Conservation (phyloP, 1,140 invertebrate species). For the Caerostris extrusa region DNA sequence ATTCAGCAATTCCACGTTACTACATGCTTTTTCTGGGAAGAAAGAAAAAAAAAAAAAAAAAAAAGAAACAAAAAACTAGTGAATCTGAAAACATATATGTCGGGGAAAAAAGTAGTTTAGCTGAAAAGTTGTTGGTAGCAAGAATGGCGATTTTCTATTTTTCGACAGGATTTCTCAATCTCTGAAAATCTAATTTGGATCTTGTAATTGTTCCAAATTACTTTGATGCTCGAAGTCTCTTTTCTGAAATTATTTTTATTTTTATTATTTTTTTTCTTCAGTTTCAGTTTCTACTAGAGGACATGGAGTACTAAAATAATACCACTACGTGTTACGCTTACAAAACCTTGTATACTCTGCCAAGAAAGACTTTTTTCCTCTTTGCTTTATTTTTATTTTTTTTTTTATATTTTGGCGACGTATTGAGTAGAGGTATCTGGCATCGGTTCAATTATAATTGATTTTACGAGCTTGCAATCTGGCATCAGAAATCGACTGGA, state of each 20-base stretch:
- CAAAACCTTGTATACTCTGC: constrained; percentile 60
- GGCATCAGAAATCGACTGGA: constrained; percentile 1
- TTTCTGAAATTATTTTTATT: background rate
- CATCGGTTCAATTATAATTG: constrained; percentile 67
- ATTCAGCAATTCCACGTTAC: background rate
- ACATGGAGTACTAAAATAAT: constrained; percentile 51
- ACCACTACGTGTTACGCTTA: constrained; percentile 54
- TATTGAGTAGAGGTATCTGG: constrained; percentile 59
- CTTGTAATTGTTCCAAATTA: constrained; percentile 72
- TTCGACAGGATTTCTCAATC: constrained; percentile 50
- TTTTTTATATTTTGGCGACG: constrained; percentile 37
- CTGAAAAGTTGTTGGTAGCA: background rate
- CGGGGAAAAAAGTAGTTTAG: background rate
- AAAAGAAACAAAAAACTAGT: background rate
- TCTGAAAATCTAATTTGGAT: constrained; percentile 68
- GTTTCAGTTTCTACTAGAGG: background rate
- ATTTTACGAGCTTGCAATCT: constrained; percentile 61
- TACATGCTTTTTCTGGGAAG: background rate
- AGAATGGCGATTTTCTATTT: constrained; percentile 21
- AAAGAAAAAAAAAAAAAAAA: too few relatives aligned
- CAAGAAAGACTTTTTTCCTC: constrained; percentile 42
- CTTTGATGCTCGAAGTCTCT: constrained; percentile 52
- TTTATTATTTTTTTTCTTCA: background rate
- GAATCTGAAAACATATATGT: background rate
- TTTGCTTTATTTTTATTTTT: too few relatives aligned